Percentiles rank a stretch among this genome's conserved stretches.
Evolutionary conservation across 2,113 vertebrate species (phyloP).

Genomic region (Perognathus longimembris): DNA sequence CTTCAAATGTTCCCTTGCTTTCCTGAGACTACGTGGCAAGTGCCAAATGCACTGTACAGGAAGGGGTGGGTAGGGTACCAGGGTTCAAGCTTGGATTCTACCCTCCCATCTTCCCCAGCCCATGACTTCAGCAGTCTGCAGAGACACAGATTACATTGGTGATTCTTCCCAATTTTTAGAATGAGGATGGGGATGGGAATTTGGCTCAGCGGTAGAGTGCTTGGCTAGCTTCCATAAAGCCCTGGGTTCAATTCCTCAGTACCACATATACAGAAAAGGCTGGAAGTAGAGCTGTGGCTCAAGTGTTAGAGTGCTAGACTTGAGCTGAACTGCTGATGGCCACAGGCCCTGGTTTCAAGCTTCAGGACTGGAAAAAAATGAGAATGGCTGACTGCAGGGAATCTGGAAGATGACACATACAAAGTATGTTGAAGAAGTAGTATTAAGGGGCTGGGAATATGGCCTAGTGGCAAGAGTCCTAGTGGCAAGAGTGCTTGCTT

Average conservation of each 20-base stretch:
- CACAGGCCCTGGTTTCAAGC: no score
- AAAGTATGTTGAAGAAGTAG: constrained; percentile 8
- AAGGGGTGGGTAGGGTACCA: neutral
- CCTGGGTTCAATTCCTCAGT: no score
- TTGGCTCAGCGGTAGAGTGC: no score
- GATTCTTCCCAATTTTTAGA: neutral
- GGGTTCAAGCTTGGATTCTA: constrained; percentile 12
- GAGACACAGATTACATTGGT: neutral
- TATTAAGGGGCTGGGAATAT: neutral
- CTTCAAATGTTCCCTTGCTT: constrained; percentile 27
- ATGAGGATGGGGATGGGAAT: no score
- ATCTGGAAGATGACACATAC: constrained; percentile 35
- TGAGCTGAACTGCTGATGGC: no score
- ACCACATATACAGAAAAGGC: no score
- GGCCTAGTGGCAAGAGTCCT: no score
- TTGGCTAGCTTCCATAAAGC: no score
- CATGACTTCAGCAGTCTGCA: neutral
- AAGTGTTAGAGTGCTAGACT: no score
- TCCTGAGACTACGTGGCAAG: neutral
- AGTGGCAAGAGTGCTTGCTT: no score
- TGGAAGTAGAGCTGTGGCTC: no score
- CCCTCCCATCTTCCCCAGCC: neutral
- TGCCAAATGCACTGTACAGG: neutral
- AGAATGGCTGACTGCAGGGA: neutral
- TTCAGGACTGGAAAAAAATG: no score